Evolutionary conservation across 2,888 invertebrate genomes (phyloP), one percentile per base, ranked within the genome.

Genomic region (Desoria tigrina): DNA sequence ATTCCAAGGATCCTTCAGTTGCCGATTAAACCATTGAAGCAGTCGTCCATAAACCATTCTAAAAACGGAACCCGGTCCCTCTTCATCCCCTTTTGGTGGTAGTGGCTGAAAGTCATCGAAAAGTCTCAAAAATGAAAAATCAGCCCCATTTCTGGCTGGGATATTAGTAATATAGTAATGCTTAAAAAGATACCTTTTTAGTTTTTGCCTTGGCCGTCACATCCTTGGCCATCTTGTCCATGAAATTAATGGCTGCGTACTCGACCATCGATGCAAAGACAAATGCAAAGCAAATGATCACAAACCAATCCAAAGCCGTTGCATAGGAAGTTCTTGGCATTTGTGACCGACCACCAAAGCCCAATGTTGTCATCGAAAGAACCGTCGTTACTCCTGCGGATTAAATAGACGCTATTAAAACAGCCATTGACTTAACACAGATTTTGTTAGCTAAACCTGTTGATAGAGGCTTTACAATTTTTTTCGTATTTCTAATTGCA

Each of bases 201-300:
- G 65, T 63, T 75, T 78, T 77, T n/a, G 78, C 67, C 56, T 78
- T 74, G 18, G 75, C 74, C 32, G 77, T 78, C 45, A 79, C 72
- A 56, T 79, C 78, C 72, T 82, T 82, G 4, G 81, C 80, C 77
- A 84, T 82, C 73, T 82, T 81, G 74, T 84, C 84, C 18, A 79
- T 77, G 76, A 79, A 86, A 78, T 86, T 86, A 70, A 86, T 85
- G 42, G 84, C 83, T 0, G 86, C 86, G 77, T 85, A 86, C 77
- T 86, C 86, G 39, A 86, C 79, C 73, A 86, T 80, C 1, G 85
- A 85, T 16, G 85, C 84, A 77, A 86, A 86, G 32, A 86, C 86
- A 78, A 85, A 86, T 21, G 84, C 84, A 77, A 85, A 85, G 78
- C 85, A 85, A 77, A 85, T 82, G 68, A 85, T 85, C 77, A 86